phyloP scores from a whole-genome alignment of 2,888 invertebrate genomes.

The Linyphia triangularis region DNA sequence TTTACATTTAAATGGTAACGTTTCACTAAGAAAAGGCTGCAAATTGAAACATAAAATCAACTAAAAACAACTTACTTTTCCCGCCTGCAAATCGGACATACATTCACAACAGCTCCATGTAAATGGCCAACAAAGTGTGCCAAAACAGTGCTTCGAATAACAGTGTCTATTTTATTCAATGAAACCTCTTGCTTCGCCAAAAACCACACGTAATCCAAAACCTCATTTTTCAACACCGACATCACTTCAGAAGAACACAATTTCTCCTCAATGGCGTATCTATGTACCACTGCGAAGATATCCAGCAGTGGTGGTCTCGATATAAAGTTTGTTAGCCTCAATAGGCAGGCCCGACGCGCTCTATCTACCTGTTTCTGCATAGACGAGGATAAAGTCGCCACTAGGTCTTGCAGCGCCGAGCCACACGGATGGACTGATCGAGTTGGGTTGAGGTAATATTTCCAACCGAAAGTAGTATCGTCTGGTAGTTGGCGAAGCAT shows the following conservation, averaged over 20 bases:
- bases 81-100: constrained; percentile 50
- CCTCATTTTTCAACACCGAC: not conserved
- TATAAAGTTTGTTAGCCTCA: constrained; percentile 38
- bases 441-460: not conserved
- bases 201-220: constrained; percentile 6
- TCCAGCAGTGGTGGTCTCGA: constrained; percentile 45
- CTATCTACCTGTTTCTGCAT: constrained; percentile 28
- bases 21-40: no score
- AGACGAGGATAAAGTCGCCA: not conserved
- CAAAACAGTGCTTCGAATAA: constrained; percentile 15
- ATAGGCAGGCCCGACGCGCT: constrained; percentile 2
- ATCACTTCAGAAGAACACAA: not conserved
- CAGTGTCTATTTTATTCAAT: constrained; percentile 15
- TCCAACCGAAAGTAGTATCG: not conserved
- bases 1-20: not conserved
- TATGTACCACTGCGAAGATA: constrained; percentile 37
- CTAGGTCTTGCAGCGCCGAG: constrained; percentile 1
- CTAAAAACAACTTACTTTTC: constrained; percentile 62
- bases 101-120: constrained; percentile 7
- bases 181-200: constrained; percentile 37
- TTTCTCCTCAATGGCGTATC: constrained; percentile 3
- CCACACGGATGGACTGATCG: constrained; percentile 16
- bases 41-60: not conserved
- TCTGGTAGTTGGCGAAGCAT: constrained; percentile 11
- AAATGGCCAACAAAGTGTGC: constrained; percentile 30